Evolutionary conservation across 2,888 invertebrate species (phyloP).

Genomic region (Synergus itoensis): DNA sequence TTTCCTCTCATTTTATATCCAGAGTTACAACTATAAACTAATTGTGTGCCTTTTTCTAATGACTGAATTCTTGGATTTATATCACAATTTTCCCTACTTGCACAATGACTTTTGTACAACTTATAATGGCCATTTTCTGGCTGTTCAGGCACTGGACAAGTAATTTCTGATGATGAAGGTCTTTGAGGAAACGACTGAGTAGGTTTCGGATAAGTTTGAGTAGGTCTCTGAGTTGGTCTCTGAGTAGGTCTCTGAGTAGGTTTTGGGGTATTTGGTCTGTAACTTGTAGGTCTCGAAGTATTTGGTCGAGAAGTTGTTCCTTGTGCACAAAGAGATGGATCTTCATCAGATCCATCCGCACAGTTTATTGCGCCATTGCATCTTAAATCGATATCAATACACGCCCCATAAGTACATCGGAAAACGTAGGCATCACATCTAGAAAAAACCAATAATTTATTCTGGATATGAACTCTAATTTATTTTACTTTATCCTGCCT

Average conservation of each 20-base stretch:
- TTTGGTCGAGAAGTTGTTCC: conserved; percentile 17
- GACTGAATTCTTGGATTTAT: conserved; percentile 42
- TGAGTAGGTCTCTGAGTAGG: background rate
- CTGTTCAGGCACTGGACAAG: conserved; percentile 65
- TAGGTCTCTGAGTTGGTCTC: background rate
- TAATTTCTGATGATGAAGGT: conserved; percentile 31
- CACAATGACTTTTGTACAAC: conserved; percentile 64
- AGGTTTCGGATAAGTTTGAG: background rate
- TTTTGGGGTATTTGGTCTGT: conserved; percentile 25
- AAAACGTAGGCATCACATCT: conserved; percentile 74
- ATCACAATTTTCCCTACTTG: conserved; percentile 58
- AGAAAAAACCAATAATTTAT: conserved; percentile 17
- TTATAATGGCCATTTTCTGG: conserved; percentile 68
- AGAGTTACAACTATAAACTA: conserved; percentile 68
- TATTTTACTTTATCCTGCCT: no score
- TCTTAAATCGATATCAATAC: conserved; percentile 70
- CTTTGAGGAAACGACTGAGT: background rate
- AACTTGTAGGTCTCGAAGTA: conserved; percentile 35
- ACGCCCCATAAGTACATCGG: conserved; percentile 76
- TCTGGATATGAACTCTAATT: no score
- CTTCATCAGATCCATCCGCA: conserved; percentile 77
- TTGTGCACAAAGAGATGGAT: conserved; percentile 58
- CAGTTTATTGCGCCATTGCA: conserved; percentile 75
- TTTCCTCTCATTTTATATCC: conserved; percentile 64
- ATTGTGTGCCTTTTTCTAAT: conserved; percentile 64